Evolutionary conservation across 2,113 vertebrate genomes (phyloP), one percentile per base, ranked within the genome.

Genomic region (Geococcyx californianus): DNA sequence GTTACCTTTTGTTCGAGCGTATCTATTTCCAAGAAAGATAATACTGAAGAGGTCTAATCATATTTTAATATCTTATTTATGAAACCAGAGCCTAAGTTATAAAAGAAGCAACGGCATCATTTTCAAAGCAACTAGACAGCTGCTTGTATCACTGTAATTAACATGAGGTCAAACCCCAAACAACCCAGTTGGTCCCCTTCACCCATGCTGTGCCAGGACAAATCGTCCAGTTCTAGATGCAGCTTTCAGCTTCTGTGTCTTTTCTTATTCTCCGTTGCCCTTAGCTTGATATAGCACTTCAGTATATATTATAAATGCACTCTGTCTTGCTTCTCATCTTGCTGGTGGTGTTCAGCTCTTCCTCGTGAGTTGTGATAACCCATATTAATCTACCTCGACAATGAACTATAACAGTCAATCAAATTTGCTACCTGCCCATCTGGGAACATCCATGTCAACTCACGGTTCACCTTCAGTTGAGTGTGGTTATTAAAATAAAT

Each of bases 391-490:
- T 93, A 45, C 55, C 60, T 79, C 87, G 81, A 83, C 76, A 88
- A 59, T 44, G 70, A 72, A 87, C 66, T 89, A 12, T 34, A 95
- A 47, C 38, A 90, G 84, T 90, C 95, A 94, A 62, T 83, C 59
- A 87, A 51, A 87, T 83, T 79, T 96, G 47, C 73, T 67, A 63
- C 85, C 31, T 93, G 63, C 45, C 66, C 25, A 45, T 72, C 52
- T 77, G 66, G 66, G 60, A 93, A 84, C 60, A 63, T 67, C 69
- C 79, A 69, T 16, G 11, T 69, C 69, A 94, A 9, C 59, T 81
- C 69, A 66, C 55, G 52, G 62, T 66, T 92, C 93, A 92, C 55
- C 84, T 87, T 95, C 84, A 94, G 25, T 56, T 82, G 51, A 84
- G 33, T 36, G 73, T 84, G 51, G 17, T 70, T 85, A 74, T 94